Conservation (phyloP, 2,888 invertebrate genomes). For the Apodemia zela region DNA sequence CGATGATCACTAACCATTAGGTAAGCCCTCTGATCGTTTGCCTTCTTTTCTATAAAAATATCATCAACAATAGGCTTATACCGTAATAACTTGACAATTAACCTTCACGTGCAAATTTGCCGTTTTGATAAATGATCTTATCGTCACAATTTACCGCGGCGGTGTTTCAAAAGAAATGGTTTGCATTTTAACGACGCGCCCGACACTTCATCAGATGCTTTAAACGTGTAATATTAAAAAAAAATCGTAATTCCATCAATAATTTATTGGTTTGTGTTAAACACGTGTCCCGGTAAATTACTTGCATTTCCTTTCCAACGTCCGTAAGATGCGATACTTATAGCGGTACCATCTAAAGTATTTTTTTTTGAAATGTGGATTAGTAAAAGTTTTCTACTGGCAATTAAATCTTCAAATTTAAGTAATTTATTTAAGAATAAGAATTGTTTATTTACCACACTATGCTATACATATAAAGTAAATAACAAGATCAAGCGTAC, state of each 20-base stretch:
- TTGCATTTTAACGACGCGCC: conserved; percentile 18
- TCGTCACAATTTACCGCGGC: conserved; percentile 27
- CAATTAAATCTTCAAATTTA: too few species aligned
- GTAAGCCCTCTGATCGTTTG: too few species aligned
- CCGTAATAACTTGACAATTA: conserved; percentile 3
- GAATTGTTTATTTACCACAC: too few species aligned
- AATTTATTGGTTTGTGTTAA: conserved; percentile 7
- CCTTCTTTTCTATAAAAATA: not conserved
- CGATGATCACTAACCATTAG: too few species aligned
- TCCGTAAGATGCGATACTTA: too few species aligned
- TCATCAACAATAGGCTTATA: conserved; percentile 3
- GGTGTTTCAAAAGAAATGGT: conserved; percentile 21
- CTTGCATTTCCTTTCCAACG: not conserved
- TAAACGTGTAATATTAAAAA: not conserved
- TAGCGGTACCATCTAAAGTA: too few species aligned
- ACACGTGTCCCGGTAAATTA: not conserved
- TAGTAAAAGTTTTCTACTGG: too few species aligned
- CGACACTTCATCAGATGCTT: conserved; percentile 17
- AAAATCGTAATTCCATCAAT: conserved; percentile 8
- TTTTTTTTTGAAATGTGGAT: too few species aligned
- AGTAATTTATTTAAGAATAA: too few species aligned
- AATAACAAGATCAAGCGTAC: too few species aligned
- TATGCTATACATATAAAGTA: too few species aligned
- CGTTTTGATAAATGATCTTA: conserved; percentile 28
- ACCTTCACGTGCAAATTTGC: conserved; percentile 13